Evolutionary conservation across 2,888 invertebrate genomes (phyloP), one percentile per base, ranked within the genome.

Genomic region (Clepsis dumicolana): DNA sequence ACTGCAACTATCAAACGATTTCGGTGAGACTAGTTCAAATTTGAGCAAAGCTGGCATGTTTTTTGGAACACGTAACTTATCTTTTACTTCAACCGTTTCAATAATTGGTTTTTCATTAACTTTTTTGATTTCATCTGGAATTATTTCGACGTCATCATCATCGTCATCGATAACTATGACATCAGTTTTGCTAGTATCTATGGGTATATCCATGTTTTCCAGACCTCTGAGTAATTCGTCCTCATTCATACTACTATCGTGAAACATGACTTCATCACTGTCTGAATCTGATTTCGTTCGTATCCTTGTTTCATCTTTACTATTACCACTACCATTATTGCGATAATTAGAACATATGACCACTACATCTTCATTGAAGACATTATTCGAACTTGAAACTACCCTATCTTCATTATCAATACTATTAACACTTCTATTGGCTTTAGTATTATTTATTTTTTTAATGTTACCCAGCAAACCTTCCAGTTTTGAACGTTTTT

Each of bases 401-500:
- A 21, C 21, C 12, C 12, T 7, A 27, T 68, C 48, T 44, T 24
- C 5, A 25, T 65, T 68, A 8, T 56, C 4, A 18, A 65, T 52
- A 56, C 59, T 60, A 4, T 44, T 50, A 16, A 41, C 41, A 61
- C 52, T 41, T 14, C 25, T 64, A 8, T 12, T n/a, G 0, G 50
- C 2, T 12, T 50, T 62, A 44, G 53, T 10, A 57, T 50, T 54
- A 18, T 7, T 44, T 73, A 79, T 86, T 38, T 73, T 81, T 74
- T 85, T 89, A 14, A 91, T 82, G 66, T 77, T 82, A 8, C 80
- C 80, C 54, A 84, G 71, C 16, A 84, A 60, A 27, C 69, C 70
- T 78, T 92, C 91, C 35, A 93, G 69, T 74, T 91, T 91, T 0
- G 70, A 80, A 10, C 84, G 79, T 71, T 89, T 90, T 8, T 81